Base-by-base conservation (phyloP, 2,888 invertebrate genomes). In the Quadroppia sp. region DNA sequence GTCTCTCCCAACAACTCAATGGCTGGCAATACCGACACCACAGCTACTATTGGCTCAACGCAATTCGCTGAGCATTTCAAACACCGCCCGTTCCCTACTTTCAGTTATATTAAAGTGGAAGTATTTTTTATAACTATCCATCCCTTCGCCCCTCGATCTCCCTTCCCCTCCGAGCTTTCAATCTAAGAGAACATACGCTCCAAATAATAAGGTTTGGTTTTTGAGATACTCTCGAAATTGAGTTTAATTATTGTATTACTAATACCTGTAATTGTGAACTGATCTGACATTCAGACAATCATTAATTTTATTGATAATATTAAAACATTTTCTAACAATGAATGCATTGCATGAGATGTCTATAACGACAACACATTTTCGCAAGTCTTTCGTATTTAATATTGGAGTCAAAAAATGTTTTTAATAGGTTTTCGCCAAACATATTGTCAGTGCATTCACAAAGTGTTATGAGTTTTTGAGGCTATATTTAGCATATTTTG, bases 1-100 rank as follows among this genome's bases (percentile, higher is more conserved):
- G 70, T 70, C 48, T 28, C 20, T 23, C 70, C 70, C 9, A 45
- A 64, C 36, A 40, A 64, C 64, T 64, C 64, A 64, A 64, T 36
- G 64, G 64, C 64, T 64, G 64, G 30, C 40, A 64, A 64, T 64
- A 64, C 15, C n/a, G n/a, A 36, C 36, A 20, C 64, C 40, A 20
- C 2, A 2, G 1, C 20, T 64, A 40, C 40, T 1, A 64, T 64
- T 64, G 64, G 64, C 64, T 64, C 64, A 64, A 64, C n/a, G 3
- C 9, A 20, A 20, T 36, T 20, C 17, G 20, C n/a, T 3, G 1
- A 64, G 23, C 56, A 15, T 23, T 23, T 15, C 25, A 17, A 45
- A 64, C 53, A 30, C 72, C 42, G 45, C 32, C 64, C 64, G 72
- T 15, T 61, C 17, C 40, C 20, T 64, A 64, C 64, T 17, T 20